Evolutionary conservation across 2,797 vertebrate species (phyloP), one percentile per base, ranked within the genome.

Genomic region (Chrosomus eos): DNA sequence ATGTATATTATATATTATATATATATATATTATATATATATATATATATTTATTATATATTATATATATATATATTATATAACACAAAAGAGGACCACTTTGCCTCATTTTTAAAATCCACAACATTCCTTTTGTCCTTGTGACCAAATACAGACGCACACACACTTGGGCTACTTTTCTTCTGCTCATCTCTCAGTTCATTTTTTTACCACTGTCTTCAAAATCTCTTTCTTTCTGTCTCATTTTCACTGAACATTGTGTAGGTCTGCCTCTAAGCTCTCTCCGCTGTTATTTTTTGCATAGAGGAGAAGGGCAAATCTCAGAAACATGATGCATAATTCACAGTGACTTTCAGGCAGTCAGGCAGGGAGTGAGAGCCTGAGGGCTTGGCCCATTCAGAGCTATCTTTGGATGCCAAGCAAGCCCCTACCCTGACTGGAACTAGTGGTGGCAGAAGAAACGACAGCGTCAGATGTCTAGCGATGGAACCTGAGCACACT

Each of bases 351-450:
- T 68, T 66, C 79, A 88, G 74, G 79, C 82, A 84, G 77, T 33
- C 82, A 77, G 38, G 38, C 74, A 84, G 74, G 36, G 60, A 71
- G 31, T 58, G 40, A 40, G 84, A 80, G 80, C 85, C 87, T 80
- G 89, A 88, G 83, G 88, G 86, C 62, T 87, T 72, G 19, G 70
- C 78, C 87, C 82, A 78, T 88, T 90, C 87, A 80, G 84, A 86
- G 89, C 87, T 90, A 88, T 92, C 88, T 91, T 90, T 90, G 88
- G 72, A 66, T 82, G 85, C 45, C 40, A 66, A 66, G 60, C 51
- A 73, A 81, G 84, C 82, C 62, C 55, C 80, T 91, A 86, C 70
- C 58, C 23, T 72, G 66, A 86, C 89, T 73, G 87, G 79, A 72
- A 85, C 74, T 89, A 81, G 85, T 81, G 74, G 81, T 84, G 66